These are phyloP conservation scores for Podarcis siculus DNA, from an alignment of 2,797 vertebrate genomes.

Conservation along the genomic window DNA sequence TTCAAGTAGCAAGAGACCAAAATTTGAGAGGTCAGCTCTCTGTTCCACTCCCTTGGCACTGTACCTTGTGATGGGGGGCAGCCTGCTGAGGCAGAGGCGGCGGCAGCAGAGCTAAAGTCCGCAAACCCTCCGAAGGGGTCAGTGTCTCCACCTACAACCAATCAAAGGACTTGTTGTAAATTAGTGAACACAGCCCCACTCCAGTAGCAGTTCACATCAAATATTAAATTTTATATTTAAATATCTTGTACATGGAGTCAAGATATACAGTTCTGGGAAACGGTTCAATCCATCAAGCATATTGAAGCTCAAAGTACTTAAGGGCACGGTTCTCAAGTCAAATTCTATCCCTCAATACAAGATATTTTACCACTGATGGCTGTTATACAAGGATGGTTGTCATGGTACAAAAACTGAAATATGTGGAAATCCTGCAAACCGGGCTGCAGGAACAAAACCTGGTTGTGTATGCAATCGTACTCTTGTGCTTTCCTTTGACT, in stretches of 20 bases:
- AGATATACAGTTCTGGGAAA: neutral
- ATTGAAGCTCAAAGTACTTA: slow-evolving; percentile 14
- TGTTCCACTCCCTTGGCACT: slow-evolving; percentile 42
- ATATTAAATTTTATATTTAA: neutral
- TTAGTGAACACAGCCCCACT: neutral
- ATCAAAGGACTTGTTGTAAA: slow-evolving; percentile 40
- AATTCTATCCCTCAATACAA: neutral
- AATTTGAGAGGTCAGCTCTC: neutral
- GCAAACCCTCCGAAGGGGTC: slow-evolving; percentile 93
- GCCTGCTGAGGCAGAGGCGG: slow-evolving; percentile 76
- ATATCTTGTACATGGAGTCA: neutral
- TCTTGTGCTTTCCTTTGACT: neutral
- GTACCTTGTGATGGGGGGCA: slow-evolving; percentile 86
- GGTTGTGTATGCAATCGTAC: neutral
- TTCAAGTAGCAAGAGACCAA: neutral
- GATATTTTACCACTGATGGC: neutral
- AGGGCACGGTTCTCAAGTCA: neutral
- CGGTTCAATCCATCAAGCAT: neutral
- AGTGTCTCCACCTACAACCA: slow-evolving; percentile 76
- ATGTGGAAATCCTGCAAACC: neutral
- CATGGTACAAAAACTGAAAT: neutral
- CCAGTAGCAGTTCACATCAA: neutral
- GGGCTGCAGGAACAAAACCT: neutral
- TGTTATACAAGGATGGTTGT: neutral
- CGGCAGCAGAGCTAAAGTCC: slow-evolving; percentile 87